Evolutionary conservation across 2,797 vertebrate genomes (phyloP).

Genomic region (Neosalanx taihuensis): DNA sequence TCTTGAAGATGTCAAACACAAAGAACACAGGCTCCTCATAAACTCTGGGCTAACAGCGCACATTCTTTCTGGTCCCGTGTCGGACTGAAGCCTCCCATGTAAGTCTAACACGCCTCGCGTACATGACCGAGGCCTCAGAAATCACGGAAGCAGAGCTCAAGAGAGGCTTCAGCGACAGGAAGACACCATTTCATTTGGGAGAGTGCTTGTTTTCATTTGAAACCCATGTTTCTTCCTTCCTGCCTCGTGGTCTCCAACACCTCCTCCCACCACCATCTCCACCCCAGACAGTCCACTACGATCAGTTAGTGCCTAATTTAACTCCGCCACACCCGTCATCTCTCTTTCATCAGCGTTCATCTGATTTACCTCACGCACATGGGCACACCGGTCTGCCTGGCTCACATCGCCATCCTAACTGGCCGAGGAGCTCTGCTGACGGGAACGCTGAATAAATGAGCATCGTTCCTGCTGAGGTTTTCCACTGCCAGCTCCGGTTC

Average conservation of each 20-base stretch:
- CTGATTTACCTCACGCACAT: conserved; percentile 47
- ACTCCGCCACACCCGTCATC: conserved; percentile 39
- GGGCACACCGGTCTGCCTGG: conserved; percentile 5
- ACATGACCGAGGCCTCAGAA: background rate
- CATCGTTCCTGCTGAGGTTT: conserved; percentile 19
- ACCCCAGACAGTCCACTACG: conserved; percentile 3
- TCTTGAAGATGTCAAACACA: conserved; percentile 9
- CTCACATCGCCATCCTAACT: background rate
- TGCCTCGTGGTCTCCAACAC: conserved; percentile 7
- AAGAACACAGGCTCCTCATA: background rate
- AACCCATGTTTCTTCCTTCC: conserved; percentile 5
- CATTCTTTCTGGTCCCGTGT: background rate
- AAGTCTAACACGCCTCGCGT: too few relatives aligned
- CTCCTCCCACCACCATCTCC: conserved; percentile 17
- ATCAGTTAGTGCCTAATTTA: conserved; percentile 35
- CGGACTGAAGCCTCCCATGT: background rate
- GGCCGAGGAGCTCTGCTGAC: conserved; percentile 33
- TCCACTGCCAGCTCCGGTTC: conserved; percentile 5
- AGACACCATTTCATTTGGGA: background rate
- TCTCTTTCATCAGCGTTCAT: conserved; percentile 37
- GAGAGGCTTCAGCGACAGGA: background rate
- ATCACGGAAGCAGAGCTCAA: background rate
- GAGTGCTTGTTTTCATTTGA: background rate
- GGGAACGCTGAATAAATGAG: conserved; percentile 14
- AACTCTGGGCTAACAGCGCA: background rate